Conservation (phyloP, 2,797 vertebrate species). For the Euphonia xanthogaster region DNA sequence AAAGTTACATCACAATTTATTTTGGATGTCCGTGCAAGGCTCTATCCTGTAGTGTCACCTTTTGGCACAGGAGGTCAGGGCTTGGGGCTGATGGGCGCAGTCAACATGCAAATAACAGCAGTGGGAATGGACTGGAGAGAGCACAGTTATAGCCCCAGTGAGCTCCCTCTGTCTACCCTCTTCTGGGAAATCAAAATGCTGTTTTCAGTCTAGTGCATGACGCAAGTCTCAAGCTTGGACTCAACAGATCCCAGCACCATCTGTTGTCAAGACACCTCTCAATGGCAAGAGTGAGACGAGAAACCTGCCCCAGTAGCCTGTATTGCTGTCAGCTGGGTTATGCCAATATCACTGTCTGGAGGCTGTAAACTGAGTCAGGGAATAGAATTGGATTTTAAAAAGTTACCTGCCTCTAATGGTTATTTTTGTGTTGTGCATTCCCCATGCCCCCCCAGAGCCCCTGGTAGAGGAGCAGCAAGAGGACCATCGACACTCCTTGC, state of each 20-base stretch:
- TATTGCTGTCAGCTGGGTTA: background rate
- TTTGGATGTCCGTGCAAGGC: background rate
- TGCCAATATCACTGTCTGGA: background rate
- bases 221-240: background rate
- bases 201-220: background rate
- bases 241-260: background rate
- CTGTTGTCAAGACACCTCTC: background rate
- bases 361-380: background rate
- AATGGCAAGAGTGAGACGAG: background rate
- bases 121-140: background rate
- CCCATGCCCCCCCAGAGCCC: accelerated
- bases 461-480: background rate
- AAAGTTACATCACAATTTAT: background rate
- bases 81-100: background rate
- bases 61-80: background rate
- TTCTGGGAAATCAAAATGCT: background rate
- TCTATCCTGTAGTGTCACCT: background rate
- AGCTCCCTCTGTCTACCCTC: background rate
- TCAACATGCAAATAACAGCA: background rate
- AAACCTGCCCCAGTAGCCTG: background rate
- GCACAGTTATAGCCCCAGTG: background rate
- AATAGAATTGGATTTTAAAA: background rate
- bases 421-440: background rate
- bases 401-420: background rate
- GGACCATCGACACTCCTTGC: background rate